phyloP scores from a whole-genome alignment of 2,797 vertebrate genomes.

The Euthynnus affinis region DNA sequence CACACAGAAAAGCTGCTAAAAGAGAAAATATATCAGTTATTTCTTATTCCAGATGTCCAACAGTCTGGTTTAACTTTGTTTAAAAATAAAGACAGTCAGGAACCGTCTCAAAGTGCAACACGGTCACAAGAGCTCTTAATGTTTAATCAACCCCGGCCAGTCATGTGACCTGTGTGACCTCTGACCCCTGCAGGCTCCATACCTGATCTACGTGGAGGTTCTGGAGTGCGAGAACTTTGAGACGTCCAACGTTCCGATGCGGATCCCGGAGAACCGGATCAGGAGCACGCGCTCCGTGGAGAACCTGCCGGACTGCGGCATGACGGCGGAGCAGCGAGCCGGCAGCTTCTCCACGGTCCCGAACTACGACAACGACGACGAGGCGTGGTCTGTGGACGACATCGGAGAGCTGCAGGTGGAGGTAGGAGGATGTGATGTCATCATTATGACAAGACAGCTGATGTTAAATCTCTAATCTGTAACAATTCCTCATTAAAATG shows the following conservation, averaged over 20 bases:
- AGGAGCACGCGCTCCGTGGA: conserved; percentile 95
- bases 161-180: background rate
- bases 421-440: conserved; percentile 80
- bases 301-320: conserved; percentile 94
- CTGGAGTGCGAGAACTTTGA: conserved; percentile 97
- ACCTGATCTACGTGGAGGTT: conserved; percentile 97
- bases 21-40: too few relatives aligned
- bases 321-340: conserved; percentile 90
- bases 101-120: too few relatives aligned
- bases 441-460: background rate
- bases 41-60: too few relatives aligned
- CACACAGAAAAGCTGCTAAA: too few relatives aligned
- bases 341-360: conserved; percentile 93
- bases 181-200: conserved; percentile 89
- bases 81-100: too few relatives aligned
- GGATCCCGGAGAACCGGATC: conserved; percentile 96
- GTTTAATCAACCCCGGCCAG: too few relatives aligned
- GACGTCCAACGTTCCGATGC: conserved; percentile 90
- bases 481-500: too few relatives aligned
- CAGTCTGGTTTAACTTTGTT: too few relatives aligned
- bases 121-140: too few relatives aligned
- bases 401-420: conserved; percentile 97
- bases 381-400: conserved; percentile 97
- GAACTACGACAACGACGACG: conserved; percentile 97
- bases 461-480: too few relatives aligned